Conservation (phyloP, 2,888 invertebrate species). For the Litoditis marina region DNA sequence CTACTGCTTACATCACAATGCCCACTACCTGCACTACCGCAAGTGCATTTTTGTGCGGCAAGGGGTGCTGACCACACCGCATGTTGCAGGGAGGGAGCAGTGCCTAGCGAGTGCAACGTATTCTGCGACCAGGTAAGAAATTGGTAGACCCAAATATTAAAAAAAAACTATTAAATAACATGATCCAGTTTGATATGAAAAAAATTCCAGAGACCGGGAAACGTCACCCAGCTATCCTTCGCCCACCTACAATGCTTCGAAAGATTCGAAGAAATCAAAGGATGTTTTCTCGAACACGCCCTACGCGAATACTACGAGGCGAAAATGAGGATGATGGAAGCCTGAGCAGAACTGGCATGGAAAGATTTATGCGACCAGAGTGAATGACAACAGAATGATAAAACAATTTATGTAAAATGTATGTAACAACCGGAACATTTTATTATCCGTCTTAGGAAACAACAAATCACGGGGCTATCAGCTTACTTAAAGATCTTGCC, state of each 20-base stretch:
- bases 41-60: conserved; percentile 40
- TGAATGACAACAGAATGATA: neutral
- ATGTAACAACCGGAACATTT: neutral
- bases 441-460: conserved; percentile 1
- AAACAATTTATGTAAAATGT: neutral
- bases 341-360: no score
- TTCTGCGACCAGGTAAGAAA: conserved; percentile 35
- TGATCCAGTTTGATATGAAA: no score
- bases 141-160: neutral
- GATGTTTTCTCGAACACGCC: conserved; percentile 36
- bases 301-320: conserved; percentile 30
- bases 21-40: conserved; percentile 20
- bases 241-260: conserved; percentile 31
- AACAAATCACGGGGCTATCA: neutral
- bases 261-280: conserved; percentile 35
- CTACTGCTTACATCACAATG: conserved; percentile 25
- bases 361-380: neutral
- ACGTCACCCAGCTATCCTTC: conserved; percentile 22
- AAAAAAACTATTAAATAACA: no score
- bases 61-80: conserved; percentile 34
- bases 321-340: neutral
- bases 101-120: conserved; percentile 24
- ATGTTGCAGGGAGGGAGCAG: conserved; percentile 22
- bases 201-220: conserved; percentile 23
- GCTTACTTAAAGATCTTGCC: conserved; percentile 94